phyloP scores from a whole-genome alignment of 2,888 invertebrate genomes.

The Plebejus argus region DNA sequence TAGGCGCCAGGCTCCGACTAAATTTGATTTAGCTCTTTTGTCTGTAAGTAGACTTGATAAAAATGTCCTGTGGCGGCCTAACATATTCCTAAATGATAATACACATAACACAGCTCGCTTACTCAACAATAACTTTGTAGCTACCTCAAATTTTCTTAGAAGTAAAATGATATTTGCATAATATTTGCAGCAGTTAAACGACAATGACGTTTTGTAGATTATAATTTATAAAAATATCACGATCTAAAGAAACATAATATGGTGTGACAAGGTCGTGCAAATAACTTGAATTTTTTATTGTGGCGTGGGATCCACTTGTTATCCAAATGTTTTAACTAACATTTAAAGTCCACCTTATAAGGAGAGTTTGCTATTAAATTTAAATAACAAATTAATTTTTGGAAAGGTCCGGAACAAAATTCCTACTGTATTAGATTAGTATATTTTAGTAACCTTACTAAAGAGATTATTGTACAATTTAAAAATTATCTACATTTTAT shows the following conservation, averaged over 20 bases:
- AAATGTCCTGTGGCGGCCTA: too few relatives aligned
- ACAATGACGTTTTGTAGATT: conserved; percentile 7
- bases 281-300: conserved; percentile 7
- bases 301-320: conserved; percentile 1
- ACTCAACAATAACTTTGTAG: neutral
- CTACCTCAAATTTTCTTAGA: neutral
- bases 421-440: neutral
- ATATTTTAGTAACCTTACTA: neutral
- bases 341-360: neutral
- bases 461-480: neutral
- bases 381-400: neutral
- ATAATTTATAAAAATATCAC: conserved; percentile 1
- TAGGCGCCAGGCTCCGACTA: too few relatives aligned
- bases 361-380: neutral
- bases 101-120: too few relatives aligned
- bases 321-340: neutral
- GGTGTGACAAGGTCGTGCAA: conserved; percentile 4
- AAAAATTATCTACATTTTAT: too few relatives aligned
- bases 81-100: too few relatives aligned
- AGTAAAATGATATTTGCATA: neutral
- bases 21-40: too few relatives aligned
- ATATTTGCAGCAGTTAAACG: neutral
- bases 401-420: neutral
- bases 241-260: neutral
- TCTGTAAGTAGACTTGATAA: too few relatives aligned